Base-by-base conservation (phyloP, 2,888 invertebrate genomes). In the Drosophila koepferae region DNA sequence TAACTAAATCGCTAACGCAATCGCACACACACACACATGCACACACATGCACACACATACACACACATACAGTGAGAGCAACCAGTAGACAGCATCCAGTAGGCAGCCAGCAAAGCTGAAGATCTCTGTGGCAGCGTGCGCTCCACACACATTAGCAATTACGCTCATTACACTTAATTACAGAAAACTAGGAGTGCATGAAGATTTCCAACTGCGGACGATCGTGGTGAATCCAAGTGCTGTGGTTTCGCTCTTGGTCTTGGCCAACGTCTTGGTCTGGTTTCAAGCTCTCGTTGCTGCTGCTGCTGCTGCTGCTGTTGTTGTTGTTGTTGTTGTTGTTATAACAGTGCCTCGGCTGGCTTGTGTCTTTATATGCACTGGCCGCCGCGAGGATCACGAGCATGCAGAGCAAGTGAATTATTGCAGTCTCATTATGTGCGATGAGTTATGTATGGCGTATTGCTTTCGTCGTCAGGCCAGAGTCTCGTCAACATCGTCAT, bases 341-440 rank as follows among this genome's bases (percentile, higher is more conserved):
- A 79, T 81, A 75, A 80, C 77, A 80, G 80, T 80, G 77, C 81
- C 80, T 79, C 18, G 38, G 63, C 36, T 68, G 75, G 74, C 81
- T 73, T 76, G 81, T 81, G 79, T 77, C 77, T 81, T 80, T 82
- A 80, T 82, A 81, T 80, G 82, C 79, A 72, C 55, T 69, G 66
- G 72, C 69, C 71, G 80, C 86, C 78, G 71, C 81, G 80, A 82
- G 83, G 83, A 82, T 82, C 82, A 79, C 81, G 83, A 84, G 89
- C 86, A 87, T 87, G 87, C 83, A 86, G 86, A 85, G 90, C 88
- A 89, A 89, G 91, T 91, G 91, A 91, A 91, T 92, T 91, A 91
- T 91, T 91, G 90, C 90, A 91, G 92, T 90, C 92, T 91, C 91
- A 91, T 91, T 91, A 91, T 91, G 91, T 91, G 92, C 91, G 90